These are phyloP conservation scores for Melieria picta DNA, from an alignment of 2,888 invertebrate genomes.

Conservation along the genomic window DNA sequence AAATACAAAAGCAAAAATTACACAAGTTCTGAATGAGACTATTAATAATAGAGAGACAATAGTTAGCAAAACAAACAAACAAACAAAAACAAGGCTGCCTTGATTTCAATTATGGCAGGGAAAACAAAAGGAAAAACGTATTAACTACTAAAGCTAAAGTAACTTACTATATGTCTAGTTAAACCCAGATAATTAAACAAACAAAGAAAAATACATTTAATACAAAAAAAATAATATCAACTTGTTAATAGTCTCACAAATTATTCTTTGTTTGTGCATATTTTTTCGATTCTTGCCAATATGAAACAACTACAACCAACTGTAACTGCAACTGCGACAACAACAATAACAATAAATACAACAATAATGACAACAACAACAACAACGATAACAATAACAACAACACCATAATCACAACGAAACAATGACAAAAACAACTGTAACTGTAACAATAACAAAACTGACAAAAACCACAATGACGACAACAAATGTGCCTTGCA, in stretches of 20 bases:
- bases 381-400: slow-evolving; percentile 8
- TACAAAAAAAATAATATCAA: slow-evolving; percentile 34
- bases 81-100: slow-evolving; percentile 20
- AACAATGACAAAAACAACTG: not conserved
- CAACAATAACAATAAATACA: slow-evolving; percentile 9
- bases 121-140: slow-evolving; percentile 30
- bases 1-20: too few species aligned
- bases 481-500: too few species aligned
- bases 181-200: not conserved
- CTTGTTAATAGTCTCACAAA: slow-evolving; percentile 65
- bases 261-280: slow-evolving; percentile 62
- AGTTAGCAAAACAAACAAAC: slow-evolving; percentile 27
- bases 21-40: slow-evolving; percentile 65
- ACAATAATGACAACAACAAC: not conserved
- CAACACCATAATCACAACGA: slow-evolving; percentile 37
- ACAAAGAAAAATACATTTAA: slow-evolving; percentile 21
- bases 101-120: not conserved
- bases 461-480: too few species aligned
- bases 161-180: slow-evolving; percentile 7
- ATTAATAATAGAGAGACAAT: slow-evolving; percentile 52
- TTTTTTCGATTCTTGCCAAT: slow-evolving; percentile 56
- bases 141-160: slow-evolving; percentile 25
- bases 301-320: slow-evolving; percentile 43
- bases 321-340: slow-evolving; percentile 40
- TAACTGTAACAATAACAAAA: too few species aligned